A percentile compares a stretch with the other conserved stretches of the same genome.
phyloP scores from a whole-genome alignment of 2,888 invertebrate species.

The Drosophila atroscutellata region DNA sequence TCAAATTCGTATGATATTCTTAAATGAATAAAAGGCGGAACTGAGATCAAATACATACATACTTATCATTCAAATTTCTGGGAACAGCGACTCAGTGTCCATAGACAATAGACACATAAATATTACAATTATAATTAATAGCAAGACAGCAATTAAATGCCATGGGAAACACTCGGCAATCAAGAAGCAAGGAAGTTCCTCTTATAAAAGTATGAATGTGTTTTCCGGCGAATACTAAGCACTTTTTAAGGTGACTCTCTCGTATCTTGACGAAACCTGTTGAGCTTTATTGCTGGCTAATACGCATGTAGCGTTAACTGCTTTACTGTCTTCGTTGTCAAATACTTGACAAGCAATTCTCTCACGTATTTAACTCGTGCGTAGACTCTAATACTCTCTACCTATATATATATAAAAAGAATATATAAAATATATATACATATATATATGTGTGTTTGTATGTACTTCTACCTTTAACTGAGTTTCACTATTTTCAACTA shows the following conservation, averaged over 20 bases:
- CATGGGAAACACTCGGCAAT: constrained; percentile 29
- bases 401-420: not conserved
- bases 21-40: constrained; percentile 57
- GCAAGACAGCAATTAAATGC: constrained; percentile 8
- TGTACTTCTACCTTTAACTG: not conserved
- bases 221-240: constrained; percentile 4
- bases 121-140: constrained; percentile 3
- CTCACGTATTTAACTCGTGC: constrained; percentile 30
- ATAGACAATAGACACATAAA: constrained; percentile 18
- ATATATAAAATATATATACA: not conserved
- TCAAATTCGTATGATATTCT: constrained; percentile 35
- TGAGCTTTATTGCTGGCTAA: constrained; percentile 21
- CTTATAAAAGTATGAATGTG: not conserved
- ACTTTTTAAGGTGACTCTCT: constrained; percentile 1
- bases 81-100: not conserved
- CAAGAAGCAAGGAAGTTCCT: not conserved
- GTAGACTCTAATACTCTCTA: constrained; percentile 13
- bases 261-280: constrained; percentile 25
- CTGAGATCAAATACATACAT: constrained; percentile 33
- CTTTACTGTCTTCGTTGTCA: constrained; percentile 29
- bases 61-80: constrained; percentile 19
- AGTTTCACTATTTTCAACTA: not conserved
- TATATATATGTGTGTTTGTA: not conserved
- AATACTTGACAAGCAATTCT: constrained; percentile 49
- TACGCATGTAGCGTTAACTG: constrained; percentile 22